Evolutionary conservation across 2,888 invertebrate species (phyloP), one percentile per base, ranked within the genome.

Genomic region (Drosophila robusta): DNA sequence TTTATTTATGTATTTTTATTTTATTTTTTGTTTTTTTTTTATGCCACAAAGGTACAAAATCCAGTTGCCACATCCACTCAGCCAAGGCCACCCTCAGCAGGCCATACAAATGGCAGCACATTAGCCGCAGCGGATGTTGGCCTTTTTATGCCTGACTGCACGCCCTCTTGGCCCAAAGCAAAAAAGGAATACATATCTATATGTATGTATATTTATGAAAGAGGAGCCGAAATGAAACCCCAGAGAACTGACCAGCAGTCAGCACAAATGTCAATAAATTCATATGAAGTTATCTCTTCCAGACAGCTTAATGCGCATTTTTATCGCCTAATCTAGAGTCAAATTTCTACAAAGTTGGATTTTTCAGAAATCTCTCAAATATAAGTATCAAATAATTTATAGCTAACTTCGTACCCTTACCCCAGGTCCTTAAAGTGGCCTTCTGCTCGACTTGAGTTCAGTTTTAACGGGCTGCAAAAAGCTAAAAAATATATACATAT

Each of bases 81-180:
- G 9, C 29, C 29, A 3, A 29, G 29, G 29, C 3, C 29, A 9
- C 29, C 29, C 29, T 29, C 29, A 29, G 29, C 9, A 9, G 29
- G 9, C 64, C 49, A 55, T 64, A 81, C 79, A 79, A 81, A 81
- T 79, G 80, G 76, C 73, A 75, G 78, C 83, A 85, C 83, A 87
- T 85, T 85, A 85, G 83, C 86, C 81, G 57, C 73, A 79, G 71
- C 88, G 86, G 83, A 85, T 83, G 86, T 85, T 85, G 87, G 79
- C 83, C 86, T 87, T 86, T 86, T 86, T 65, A 77, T 81, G 79
- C 67, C 62, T 83, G 69, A 79, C 66, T 75, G 78, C 57, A 18
- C 65, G 46, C 49, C 52, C 63, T 63, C 69, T 76, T 69, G 78
- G 65, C 63, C 64, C 39, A 70, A 47, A 64, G 38, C 26, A 54